Evolutionary conservation across 2,113 vertebrate genomes (phyloP), one percentile per base, ranked within the genome.

Genomic region (Toxotes jaculatrix): DNA sequence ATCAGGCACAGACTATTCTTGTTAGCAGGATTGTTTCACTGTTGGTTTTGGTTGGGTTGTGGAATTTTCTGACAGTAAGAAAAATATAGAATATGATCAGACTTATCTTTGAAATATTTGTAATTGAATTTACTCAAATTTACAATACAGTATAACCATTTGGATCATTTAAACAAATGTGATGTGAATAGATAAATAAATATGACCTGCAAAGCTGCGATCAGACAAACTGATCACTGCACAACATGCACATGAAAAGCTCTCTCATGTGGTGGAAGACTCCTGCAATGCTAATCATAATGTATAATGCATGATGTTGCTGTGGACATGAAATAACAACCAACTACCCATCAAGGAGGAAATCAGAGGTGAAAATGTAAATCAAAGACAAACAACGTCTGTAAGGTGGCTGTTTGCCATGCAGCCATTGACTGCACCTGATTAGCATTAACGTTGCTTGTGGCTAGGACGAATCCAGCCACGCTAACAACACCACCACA

Each of bases 381-480:
- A 82, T 84, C 38, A 83, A 67, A 86, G 49, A 82, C 68, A 57
- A 77, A 59, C 68, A 17, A 27, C 10, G 0, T 70, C 32, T 47
- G 63, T 64, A 59, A 63, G 1, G 32, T 64, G 53, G 42, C 55
- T 16, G 65, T 77, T 74, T 59, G 66, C 76, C 27, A 40, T 45
- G 73, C 31, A 60, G 49, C 65, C 53, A 43, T 34, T 60, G 60
- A 81, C 66, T 75, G 84, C 32, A 36, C 62, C 70, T 87, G 73
- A 84, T 85, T 82, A 86, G 66, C 86, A 86, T 86, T 59, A 61
- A 65, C 45, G 8, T 27, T 16, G 85, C 76, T 70, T 49, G 73
- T 6, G 59, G 82, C 69, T 34, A 56, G 67, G 70, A 70, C 19
- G 62, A 81, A 82, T 45, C 34, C 43, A 80, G 76, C 73, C 70